phyloP scores from a whole-genome alignment of 2,113 vertebrate species.

The Anseranas semipalmata region DNA sequence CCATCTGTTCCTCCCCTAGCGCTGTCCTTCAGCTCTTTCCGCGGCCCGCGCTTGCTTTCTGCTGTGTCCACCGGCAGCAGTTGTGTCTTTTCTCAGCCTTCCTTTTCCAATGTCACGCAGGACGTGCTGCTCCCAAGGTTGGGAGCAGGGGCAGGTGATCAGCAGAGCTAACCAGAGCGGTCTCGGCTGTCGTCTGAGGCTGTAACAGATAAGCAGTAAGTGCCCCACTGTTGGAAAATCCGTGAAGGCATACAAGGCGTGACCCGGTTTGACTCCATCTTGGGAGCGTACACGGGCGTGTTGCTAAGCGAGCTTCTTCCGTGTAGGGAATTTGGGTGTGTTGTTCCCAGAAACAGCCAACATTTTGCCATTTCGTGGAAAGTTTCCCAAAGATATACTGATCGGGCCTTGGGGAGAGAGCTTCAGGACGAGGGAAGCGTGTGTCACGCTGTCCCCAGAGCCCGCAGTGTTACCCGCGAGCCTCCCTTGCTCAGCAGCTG shows the following conservation, averaged over 20 bases:
- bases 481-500: neutral
- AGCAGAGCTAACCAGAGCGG: neutral
- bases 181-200: accelerated
- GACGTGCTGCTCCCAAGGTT: neutral
- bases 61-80: neutral
- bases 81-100: neutral
- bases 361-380: neutral
- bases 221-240: neutral
- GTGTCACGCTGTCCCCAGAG: neutral
- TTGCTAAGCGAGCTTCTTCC: neutral
- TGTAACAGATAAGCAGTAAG: neutral
- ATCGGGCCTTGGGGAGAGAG: accelerated
- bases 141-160: neutral
- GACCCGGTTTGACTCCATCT: neutral
- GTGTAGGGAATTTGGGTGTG: neutral
- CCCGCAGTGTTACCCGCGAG: accelerated
- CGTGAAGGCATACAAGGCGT: neutral
- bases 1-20: neutral
- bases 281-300: neutral
- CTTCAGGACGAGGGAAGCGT: accelerated
- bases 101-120: neutral
- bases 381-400: neutral
- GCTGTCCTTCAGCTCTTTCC: neutral
- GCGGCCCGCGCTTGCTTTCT: neutral
- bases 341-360: neutral